A percentile compares a stretch with the other conserved stretches of the same genome.
phyloP scores from a whole-genome alignment of 1,140 invertebrate genomes.

The Drosophila carrolli region DNA sequence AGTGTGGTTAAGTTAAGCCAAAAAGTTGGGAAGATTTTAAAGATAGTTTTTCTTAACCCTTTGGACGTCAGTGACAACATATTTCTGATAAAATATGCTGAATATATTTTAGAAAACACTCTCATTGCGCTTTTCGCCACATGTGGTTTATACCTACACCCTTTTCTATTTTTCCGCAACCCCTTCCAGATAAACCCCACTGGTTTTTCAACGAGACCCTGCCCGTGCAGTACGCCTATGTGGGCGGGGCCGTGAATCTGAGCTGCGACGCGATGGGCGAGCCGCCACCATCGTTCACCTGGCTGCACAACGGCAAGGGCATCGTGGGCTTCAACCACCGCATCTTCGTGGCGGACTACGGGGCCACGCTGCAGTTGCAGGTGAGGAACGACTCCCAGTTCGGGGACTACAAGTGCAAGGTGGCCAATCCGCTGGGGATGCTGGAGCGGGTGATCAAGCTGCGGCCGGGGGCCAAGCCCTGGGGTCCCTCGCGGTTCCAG shows the following conservation, averaged over 20 bases:
- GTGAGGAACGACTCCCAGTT: slow-evolving; percentile 85
- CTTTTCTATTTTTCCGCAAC: neutral
- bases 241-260: slow-evolving; percentile 86
- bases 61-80: too few relatives aligned
- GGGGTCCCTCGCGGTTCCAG: slow-evolving; percentile 80
- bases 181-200: slow-evolving; percentile 70
- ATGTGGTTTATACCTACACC: neutral
- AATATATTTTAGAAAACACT: neutral
- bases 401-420: slow-evolving; percentile 87
- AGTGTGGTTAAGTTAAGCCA: too few relatives aligned
- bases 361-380: slow-evolving; percentile 85
- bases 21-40: too few relatives aligned
- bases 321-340: slow-evolving; percentile 79
- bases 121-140: neutral
- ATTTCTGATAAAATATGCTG: neutral
- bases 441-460: slow-evolving; percentile 85
- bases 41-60: too few relatives aligned
- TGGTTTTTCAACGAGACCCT: slow-evolving; percentile 80
- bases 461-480: slow-evolving; percentile 85
- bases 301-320: slow-evolving; percentile 84
- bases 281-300: slow-evolving; percentile 86
- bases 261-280: slow-evolving; percentile 87
- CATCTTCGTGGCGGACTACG: slow-evolving; percentile 84
- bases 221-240: slow-evolving; percentile 84
- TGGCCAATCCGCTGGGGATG: slow-evolving; percentile 86